phyloP scores from a whole-genome alignment of 2,797 vertebrate genomes.

The Benthosema pterotum region DNA sequence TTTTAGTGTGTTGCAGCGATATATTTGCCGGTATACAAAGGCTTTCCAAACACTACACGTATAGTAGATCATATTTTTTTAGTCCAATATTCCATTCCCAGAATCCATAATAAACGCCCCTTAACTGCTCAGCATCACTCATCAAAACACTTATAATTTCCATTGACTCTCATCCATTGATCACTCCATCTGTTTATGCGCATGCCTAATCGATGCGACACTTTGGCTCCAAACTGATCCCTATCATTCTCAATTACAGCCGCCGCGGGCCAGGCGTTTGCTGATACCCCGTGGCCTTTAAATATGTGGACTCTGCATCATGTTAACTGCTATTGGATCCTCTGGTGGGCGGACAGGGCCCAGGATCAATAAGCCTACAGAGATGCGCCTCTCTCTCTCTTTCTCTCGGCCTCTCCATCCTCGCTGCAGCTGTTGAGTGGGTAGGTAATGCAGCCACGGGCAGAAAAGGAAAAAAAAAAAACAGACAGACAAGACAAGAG shows the following conservation, averaged over 20 bases:
- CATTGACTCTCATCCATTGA: constrained; percentile 58
- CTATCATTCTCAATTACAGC: constrained; percentile 72
- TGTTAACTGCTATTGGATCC: constrained; percentile 66
- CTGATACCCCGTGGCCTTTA: constrained; percentile 59
- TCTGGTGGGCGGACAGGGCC: constrained; percentile 60
- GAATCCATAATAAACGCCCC: too few relatives aligned
- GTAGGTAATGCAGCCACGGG: constrained; percentile 43
- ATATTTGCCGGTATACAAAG: too few relatives aligned
- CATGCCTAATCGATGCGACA: constrained; percentile 65
- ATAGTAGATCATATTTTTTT: too few relatives aligned
- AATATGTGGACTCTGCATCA: constrained; percentile 68
- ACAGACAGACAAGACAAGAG: not conserved
- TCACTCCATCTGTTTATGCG: constrained; percentile 59
- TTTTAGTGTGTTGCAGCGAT: too few relatives aligned
- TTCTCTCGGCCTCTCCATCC: not conserved
- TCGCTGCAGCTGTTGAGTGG: constrained; percentile 19
- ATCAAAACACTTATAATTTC: constrained; percentile 63
- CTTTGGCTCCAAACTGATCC: constrained; percentile 62
- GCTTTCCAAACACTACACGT: too few relatives aligned
- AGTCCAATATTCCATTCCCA: too few relatives aligned
- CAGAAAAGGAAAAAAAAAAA: not conserved
- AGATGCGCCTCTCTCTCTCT: constrained; percentile 13
- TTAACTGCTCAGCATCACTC: constrained; percentile 8
- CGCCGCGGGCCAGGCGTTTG: constrained; percentile 29
- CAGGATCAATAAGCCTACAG: constrained; percentile 52